Conservation (phyloP, 2,888 invertebrate genomes). For the Trachelus tabidus region DNA sequence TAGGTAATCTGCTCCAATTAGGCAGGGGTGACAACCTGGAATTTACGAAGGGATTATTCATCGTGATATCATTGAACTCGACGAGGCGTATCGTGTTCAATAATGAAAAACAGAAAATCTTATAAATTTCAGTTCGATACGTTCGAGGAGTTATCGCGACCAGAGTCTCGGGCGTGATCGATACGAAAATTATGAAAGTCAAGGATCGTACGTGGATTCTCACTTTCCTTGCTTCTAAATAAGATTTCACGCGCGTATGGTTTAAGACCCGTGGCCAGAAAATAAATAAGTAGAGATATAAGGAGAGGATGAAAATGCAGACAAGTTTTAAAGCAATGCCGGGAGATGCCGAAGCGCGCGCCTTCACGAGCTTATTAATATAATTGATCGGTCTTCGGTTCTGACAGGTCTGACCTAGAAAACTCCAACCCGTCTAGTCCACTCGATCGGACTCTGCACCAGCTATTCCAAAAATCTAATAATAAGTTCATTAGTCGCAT, state of each 20-base stretch:
- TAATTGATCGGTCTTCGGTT: slow-evolving; percentile 39
- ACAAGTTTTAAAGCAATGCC: slow-evolving; percentile 10
- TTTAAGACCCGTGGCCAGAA: neutral
- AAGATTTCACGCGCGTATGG: neutral
- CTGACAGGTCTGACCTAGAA: slow-evolving; percentile 46
- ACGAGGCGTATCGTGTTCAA: slow-evolving; percentile 19
- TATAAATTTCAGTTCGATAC: neutral
- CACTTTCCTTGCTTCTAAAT: slow-evolving; percentile 20
- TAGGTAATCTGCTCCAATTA: slow-evolving; percentile 43
- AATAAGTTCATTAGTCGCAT: slow-evolving; percentile 51
- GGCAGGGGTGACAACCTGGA: slow-evolving; percentile 33
- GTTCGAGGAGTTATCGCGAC: neutral
- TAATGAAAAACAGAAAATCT: neutral
- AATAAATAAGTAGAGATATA: neutral
- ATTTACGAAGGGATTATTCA: slow-evolving; percentile 34
- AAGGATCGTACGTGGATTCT: slow-evolving; percentile 7
- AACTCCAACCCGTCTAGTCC: slow-evolving; percentile 16
- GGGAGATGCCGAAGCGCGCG: slow-evolving; percentile 12
- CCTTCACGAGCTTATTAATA: slow-evolving; percentile 18
- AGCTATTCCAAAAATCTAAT: slow-evolving; percentile 45
- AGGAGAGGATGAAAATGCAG: neutral
- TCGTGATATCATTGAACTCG: slow-evolving; percentile 30
- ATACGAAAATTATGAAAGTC: neutral
- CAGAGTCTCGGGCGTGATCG: neutral
- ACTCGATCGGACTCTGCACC: neutral